These are phyloP conservation scores for Emesis furor DNA, from an alignment of 2,888 invertebrate genomes.

Conservation along the genomic window DNA sequence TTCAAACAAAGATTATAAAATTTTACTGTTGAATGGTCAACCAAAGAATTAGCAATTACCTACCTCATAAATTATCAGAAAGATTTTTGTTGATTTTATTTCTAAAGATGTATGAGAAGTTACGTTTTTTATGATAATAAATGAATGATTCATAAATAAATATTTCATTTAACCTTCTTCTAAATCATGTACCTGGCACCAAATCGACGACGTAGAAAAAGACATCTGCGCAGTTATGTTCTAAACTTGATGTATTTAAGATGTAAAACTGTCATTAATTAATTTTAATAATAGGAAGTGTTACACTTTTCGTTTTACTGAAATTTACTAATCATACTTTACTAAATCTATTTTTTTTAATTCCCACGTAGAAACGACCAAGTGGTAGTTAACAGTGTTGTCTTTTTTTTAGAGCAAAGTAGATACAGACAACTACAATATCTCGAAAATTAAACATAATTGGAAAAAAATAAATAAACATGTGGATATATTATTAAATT, in stretches of 20 bases:
- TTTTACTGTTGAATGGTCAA: too few relatives aligned
- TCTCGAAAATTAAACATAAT: neutral
- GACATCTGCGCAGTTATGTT: neutral
- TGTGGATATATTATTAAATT: neutral
- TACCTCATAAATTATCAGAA: too few relatives aligned
- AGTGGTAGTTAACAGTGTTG: slow-evolving; percentile 1
- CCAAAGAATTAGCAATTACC: too few relatives aligned
- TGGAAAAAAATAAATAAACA: neutral
- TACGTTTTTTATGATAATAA: too few relatives aligned
- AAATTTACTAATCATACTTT: neutral
- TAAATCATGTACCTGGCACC: neutral
- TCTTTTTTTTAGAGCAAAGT: neutral
- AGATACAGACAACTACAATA: slow-evolving; percentile 12
- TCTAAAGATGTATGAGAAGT: too few relatives aligned
- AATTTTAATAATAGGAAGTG: neutral
- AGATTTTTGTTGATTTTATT: too few relatives aligned
- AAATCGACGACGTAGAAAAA: neutral
- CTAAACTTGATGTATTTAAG: neutral
- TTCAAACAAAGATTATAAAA: too few relatives aligned
- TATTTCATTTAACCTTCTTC: neutral
- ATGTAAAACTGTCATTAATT: neutral
- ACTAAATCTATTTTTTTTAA: neutral
- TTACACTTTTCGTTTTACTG: too few relatives aligned
- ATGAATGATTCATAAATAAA: too few relatives aligned
- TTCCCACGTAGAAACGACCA: slow-evolving; percentile 6